A percentile compares a stretch with the other conserved stretches of the same genome.
These are phyloP conservation scores for Drosophila miranda DNA, from an alignment of 1,140 invertebrate species.

Conservation along the genomic window DNA sequence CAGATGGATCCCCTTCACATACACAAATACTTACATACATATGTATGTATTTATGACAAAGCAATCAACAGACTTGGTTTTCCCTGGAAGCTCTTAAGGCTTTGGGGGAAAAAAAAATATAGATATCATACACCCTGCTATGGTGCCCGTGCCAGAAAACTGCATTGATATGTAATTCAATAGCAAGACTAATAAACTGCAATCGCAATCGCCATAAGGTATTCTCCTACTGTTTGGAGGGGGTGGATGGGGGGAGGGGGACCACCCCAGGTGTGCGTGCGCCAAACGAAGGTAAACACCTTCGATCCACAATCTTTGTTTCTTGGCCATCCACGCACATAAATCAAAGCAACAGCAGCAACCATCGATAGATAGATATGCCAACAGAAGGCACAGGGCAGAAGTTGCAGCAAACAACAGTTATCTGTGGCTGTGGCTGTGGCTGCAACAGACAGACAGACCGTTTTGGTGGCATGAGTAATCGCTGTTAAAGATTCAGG, in stretches of 20 bases:
- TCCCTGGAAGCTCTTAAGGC: conserved; percentile 19
- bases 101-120: conserved; percentile 9
- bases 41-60: conserved; percentile 39
- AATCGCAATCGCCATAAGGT: conserved; percentile 40
- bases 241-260: conserved; percentile 1
- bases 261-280: conserved; percentile 55
- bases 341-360: conserved; percentile 58
- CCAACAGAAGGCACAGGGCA: background rate
- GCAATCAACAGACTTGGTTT: conserved; percentile 26
- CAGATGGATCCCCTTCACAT: conserved; percentile 9
- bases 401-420: conserved; percentile 49
- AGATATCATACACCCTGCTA: background rate
- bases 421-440: conserved; percentile 25
- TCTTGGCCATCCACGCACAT: conserved; percentile 52
- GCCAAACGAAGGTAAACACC: conserved; percentile 34
- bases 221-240: conserved; percentile 25
- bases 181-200: conserved; percentile 77
- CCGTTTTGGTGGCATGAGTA: conserved; percentile 42
- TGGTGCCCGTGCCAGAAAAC: conserved; percentile 13
- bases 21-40: no score
- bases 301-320: conserved; percentile 21
- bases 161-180: conserved; percentile 69
- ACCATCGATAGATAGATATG: conserved; percentile 19
- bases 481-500: conserved; percentile 35
- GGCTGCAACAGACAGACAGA: conserved; percentile 16